Evolutionary conservation across 2,113 vertebrate species (phyloP).

Genomic region (Stegostoma tigrinum): DNA sequence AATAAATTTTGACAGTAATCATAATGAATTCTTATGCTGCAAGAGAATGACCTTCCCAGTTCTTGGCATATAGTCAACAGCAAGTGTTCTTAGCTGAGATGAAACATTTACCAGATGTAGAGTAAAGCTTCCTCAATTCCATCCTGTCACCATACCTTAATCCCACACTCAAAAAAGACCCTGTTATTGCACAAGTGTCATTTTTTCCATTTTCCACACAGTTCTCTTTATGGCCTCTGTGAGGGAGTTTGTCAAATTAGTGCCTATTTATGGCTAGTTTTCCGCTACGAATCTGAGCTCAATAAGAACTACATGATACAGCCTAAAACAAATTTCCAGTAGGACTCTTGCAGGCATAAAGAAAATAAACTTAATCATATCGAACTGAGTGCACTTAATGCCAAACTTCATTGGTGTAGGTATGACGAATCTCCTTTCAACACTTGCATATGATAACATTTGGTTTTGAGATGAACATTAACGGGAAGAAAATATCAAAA

Average conservation of each 20-base stretch:
- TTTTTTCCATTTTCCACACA: constrained; percentile 16
- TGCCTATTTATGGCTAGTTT: constrained; percentile 28
- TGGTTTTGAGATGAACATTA: background rate
- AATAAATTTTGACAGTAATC: background rate
- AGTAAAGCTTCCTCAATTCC: background rate
- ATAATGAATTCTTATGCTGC: background rate
- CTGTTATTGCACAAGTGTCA: background rate
- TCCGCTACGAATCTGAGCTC: background rate
- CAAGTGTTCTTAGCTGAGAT: background rate
- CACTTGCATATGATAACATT: background rate
- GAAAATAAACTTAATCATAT: background rate
- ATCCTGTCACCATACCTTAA: constrained; percentile 6
- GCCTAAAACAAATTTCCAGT: constrained; percentile 19
- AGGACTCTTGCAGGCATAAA: background rate
- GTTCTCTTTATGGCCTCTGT: constrained; percentile 3
- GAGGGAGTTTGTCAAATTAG: constrained; percentile 20
- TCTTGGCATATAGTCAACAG: background rate
- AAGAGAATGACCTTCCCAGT: background rate
- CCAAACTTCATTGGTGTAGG: background rate
- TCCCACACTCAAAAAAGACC: background rate
- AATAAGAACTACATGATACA: background rate
- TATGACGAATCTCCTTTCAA: background rate
- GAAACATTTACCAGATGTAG: background rate
- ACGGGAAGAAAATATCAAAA: background rate
- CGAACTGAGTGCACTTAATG: background rate